Percentiles rank a stretch among this genome's conserved stretches.
Evolutionary conservation across 2,888 invertebrate genomes (phyloP).

Genomic region (Caenorhabditis sp.): DNA sequence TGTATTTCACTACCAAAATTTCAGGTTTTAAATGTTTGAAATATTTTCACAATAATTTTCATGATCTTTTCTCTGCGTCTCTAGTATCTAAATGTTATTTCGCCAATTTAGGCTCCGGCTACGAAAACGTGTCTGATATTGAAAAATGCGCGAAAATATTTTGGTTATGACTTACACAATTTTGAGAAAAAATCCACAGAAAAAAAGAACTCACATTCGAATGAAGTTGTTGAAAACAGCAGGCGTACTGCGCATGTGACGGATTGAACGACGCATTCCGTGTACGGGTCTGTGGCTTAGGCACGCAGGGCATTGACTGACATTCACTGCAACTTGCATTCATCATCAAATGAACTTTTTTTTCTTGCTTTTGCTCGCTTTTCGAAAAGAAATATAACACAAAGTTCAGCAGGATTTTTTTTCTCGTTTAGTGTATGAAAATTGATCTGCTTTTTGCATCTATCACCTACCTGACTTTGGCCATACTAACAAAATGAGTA

Average conservation of each 20-base stretch:
- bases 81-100: no score
- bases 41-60: no score
- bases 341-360: neutral
- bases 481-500: neutral
- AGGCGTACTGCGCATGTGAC: slow-evolving; percentile 50
- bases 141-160: no score
- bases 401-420: neutral
- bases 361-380: neutral
- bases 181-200: no score
- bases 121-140: no score
- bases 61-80: no score
- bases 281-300: slow-evolving; percentile 36
- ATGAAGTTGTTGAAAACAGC: slow-evolving; percentile 55
- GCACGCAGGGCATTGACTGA: slow-evolving; percentile 49
- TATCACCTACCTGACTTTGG: neutral
- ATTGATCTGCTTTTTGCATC: neutral
- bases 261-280: slow-evolving; percentile 52
- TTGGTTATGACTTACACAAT: neutral
- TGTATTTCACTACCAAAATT: no score
- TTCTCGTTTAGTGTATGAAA: slow-evolving; percentile 1
- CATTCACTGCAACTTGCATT: slow-evolving; percentile 33
- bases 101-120: no score
- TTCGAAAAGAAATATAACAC: neutral
- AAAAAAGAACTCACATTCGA: slow-evolving; percentile 38
- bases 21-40: no score